Base-by-base conservation (phyloP, 2,113 vertebrate genomes). In the Odontesthes bonariensis region DNA sequence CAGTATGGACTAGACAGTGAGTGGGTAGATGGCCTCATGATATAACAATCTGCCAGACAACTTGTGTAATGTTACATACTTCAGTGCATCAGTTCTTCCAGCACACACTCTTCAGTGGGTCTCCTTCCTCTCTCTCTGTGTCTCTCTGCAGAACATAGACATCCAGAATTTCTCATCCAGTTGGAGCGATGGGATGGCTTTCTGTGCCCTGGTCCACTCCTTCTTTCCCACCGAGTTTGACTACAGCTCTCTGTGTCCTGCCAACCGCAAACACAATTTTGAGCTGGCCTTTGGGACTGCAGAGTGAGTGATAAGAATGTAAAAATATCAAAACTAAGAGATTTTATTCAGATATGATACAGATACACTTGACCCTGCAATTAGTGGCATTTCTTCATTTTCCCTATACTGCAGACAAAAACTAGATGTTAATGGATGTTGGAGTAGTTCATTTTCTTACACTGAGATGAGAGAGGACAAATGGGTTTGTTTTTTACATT, bases 91-190 rank as follows among this genome's bases (percentile, higher is more conserved):
- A 57, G 46, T 40, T 56, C 47, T 22, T 5, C 42, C 40, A 51
- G 23, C 57, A 14, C 13, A 31, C 22, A 12, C 56, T 82, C 46
- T 66, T 69, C 68, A 64, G 12, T 32, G 59, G 22, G 19, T 54
- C 19, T 35, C 35, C 35, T 8, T 35, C 35, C 35, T 35, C 35
- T 38, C 33, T 35, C 10, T 61, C 11, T 1, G 73, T 46, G 17
- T 81, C 22, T 81, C 11, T 31, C 46, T 20, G 2, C 74, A 99
- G 98, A 96, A 98, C 65, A 94, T 98, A 22, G 97, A 98, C 81
- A 96, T 99, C 77, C 97, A 99, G 92, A 99, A 99, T 92, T 99
- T 99, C 92, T 99, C 98, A 3, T 96, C 97, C 66, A 99, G 96
- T 74, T 99, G 98, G 98, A 99, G 95, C 0, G 97, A 99, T 0